These are phyloP conservation scores for Girardinichthys multiradiatus DNA, from an alignment of 2,113 vertebrate species.

Conservation along the genomic window DNA sequence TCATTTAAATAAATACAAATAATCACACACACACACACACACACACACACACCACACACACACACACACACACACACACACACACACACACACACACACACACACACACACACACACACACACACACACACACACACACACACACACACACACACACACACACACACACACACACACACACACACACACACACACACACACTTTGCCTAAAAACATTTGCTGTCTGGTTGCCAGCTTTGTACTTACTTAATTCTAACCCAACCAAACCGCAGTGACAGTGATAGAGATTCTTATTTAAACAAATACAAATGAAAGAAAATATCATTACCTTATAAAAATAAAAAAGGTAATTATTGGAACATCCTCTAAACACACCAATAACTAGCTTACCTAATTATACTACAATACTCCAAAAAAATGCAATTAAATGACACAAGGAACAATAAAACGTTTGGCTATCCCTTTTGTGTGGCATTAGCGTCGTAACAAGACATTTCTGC, in stretches of 20 bases:
- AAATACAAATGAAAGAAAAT: too few relatives aligned
- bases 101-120: too few relatives aligned
- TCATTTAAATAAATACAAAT: neutral
- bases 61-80: too few relatives aligned
- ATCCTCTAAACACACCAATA: too few relatives aligned
- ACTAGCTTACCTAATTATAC: too few relatives aligned
- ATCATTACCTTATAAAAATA: too few relatives aligned
- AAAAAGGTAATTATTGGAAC: too few relatives aligned
- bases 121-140: too few relatives aligned
- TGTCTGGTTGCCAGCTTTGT: conserved; percentile 67
- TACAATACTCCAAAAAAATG: too few relatives aligned
- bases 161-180: conserved; percentile 25
- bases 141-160: too few relatives aligned
- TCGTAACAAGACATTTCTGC: conserved; percentile 9
- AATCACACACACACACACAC: neutral
- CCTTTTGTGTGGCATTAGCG: neutral
- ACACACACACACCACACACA: neutral
- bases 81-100: too few relatives aligned
- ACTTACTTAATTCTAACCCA: conserved; percentile 67
- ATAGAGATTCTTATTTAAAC: conserved; percentile 34
- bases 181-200: conserved; percentile 44
- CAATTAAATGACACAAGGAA: neutral
- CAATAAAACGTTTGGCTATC: neutral
- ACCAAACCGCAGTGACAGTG: conserved; percentile 46
- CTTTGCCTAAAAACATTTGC: conserved; percentile 64